A percentile compares a stretch with the other conserved stretches of the same genome.
phyloP scores from a whole-genome alignment of 2,797 vertebrate species.

The Denticeps clupeoides region DNA sequence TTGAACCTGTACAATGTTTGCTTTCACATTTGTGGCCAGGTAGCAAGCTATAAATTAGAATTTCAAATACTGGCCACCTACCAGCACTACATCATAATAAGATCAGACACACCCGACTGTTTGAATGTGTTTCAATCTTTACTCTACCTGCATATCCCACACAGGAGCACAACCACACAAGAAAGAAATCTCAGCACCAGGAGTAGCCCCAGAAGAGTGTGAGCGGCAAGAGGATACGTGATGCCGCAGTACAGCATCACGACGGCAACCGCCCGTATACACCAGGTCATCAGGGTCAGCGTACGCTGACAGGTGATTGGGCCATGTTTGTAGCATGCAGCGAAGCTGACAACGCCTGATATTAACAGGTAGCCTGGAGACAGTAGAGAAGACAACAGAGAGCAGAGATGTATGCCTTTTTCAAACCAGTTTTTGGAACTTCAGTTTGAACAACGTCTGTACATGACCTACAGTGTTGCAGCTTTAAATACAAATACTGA shows the following conservation, averaged over 20 bases:
- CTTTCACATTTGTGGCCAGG: too few species aligned
- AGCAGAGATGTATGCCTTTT: not conserved
- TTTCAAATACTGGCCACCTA: too few species aligned
- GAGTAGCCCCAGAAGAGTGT: constrained; percentile 36
- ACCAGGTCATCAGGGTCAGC: constrained; percentile 46
- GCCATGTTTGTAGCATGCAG: constrained; percentile 54
- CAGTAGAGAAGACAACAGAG: not conserved
- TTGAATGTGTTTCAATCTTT: too few species aligned
- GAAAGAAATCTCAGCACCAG: constrained; percentile 37
- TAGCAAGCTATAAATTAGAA: too few species aligned
- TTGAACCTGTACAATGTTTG: too few species aligned
- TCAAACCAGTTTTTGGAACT: too few species aligned
- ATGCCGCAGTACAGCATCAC: constrained; percentile 52
- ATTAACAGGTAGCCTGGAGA: constrained; percentile 51
- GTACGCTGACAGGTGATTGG: constrained; percentile 42
- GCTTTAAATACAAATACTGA: too few species aligned
- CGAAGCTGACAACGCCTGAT: constrained; percentile 51
- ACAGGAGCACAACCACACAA: constrained; percentile 14
- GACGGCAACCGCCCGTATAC: constrained; percentile 43
- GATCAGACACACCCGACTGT: too few species aligned
- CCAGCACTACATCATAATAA: too few species aligned
- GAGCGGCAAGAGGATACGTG: constrained; percentile 44
- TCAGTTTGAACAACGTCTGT: too few species aligned
- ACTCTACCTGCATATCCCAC: constrained; percentile 41
- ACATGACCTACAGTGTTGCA: not conserved